A percentile compares a stretch with the other conserved stretches of the same genome.
Evolutionary conservation across 1,140 invertebrate species (phyloP).

Genomic region (Drosophila tani): DNA sequence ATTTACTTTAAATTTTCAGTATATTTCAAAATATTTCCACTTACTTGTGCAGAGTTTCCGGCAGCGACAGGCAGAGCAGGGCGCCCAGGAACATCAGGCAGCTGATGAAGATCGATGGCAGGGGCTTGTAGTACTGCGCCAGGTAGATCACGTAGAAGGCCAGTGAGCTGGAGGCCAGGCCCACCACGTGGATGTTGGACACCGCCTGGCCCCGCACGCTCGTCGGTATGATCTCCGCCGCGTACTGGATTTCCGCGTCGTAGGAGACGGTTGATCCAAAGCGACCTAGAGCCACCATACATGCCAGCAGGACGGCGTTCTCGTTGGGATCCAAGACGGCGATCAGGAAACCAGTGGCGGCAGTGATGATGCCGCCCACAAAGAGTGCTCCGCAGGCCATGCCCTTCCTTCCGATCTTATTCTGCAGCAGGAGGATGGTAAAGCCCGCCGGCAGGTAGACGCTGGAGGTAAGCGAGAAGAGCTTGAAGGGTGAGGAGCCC

Average conservation of each 20-base stretch:
- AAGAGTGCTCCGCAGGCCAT: conserved; percentile 86
- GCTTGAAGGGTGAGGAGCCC: conserved; percentile 86
- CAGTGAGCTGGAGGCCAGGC: conserved; percentile 84
- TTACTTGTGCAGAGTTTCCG: conserved; percentile 87
- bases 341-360: conserved; percentile 70
- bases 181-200: conserved; percentile 86
- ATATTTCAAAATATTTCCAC: not conserved
- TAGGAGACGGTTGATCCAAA: conserved; percentile 88
- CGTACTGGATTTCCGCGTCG: conserved; percentile 88
- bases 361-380: conserved; percentile 86
- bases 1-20: not conserved
- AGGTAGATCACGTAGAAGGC: conserved; percentile 82
- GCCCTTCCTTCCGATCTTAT: conserved; percentile 86
- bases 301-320: conserved; percentile 63
- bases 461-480: conserved; percentile 86
- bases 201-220: conserved; percentile 87
- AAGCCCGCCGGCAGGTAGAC: conserved; percentile 87
- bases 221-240: conserved; percentile 88
- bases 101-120: conserved; percentile 86
- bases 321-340: conserved; percentile 65
- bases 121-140: conserved; percentile 85
- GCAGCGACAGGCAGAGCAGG: conserved; percentile 86
- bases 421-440: conserved; percentile 86
- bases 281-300: conserved; percentile 86
- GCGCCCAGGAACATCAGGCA: conserved; percentile 86